Conservation (phyloP, 1,140 invertebrate species). For the Drosophila aff. region DNA sequence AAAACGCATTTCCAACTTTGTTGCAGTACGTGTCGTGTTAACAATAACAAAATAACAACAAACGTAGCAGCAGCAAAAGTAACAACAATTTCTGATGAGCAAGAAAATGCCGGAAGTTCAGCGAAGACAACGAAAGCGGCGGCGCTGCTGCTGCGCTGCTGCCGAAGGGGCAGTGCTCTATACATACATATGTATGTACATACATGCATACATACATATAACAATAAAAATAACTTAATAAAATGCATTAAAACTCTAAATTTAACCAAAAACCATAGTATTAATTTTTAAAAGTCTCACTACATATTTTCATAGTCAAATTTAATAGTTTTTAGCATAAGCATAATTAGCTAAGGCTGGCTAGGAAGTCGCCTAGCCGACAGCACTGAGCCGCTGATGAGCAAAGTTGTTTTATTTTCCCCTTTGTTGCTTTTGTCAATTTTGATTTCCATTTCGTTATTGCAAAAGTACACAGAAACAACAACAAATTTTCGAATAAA, state of each 20-base stretch:
- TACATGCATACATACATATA: too few species aligned
- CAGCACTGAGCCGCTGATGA: slow-evolving; percentile 11
- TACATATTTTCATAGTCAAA: not conserved
- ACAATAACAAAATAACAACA: slow-evolving; percentile 43
- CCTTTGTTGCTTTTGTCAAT: slow-evolving; percentile 39
- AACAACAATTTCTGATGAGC: slow-evolving; percentile 50
- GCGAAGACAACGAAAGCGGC: slow-evolving; percentile 23
- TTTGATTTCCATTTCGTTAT: slow-evolving; percentile 46
- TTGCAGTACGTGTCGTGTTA: slow-evolving; percentile 45
- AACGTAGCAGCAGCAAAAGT: slow-evolving; percentile 15
- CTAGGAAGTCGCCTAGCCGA: not conserved
- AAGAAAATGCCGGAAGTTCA: slow-evolving; percentile 59
- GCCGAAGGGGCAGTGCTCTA: slow-evolving; percentile 1
- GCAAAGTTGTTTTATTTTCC: slow-evolving; percentile 19
- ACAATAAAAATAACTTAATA: too few species aligned
- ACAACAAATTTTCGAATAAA: slow-evolving; percentile 26
- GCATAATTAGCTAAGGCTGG: not conserved
- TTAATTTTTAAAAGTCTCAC: not conserved
- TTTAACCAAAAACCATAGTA: not conserved
- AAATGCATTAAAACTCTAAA: too few species aligned
- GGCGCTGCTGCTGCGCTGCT: slow-evolving; percentile 5
- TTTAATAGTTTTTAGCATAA: not conserved
- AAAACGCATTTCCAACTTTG: slow-evolving; percentile 54
- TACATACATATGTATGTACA: too few species aligned
- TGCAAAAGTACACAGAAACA: slow-evolving; percentile 29